Evolutionary conservation across 2,797 vertebrate genomes (phyloP), one percentile per base, ranked within the genome.

Genomic region (Poecilia gillii): DNA sequence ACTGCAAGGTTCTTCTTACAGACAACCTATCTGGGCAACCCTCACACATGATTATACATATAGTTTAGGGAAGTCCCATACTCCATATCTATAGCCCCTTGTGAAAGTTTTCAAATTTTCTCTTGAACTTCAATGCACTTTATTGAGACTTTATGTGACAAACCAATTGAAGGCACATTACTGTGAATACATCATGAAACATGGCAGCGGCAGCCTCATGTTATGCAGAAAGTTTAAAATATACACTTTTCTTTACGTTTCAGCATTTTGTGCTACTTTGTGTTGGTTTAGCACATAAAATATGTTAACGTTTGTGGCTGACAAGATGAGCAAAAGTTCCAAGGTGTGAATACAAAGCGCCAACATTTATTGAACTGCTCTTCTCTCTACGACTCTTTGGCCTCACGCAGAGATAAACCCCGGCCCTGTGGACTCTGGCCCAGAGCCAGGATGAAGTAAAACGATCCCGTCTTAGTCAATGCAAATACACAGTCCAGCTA

Each of bases 21-120:
- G 73, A 47, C 77, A 51, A 59, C 74, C 85, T 80, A 85, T 81
- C 90, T 71, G 75, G 86, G 85, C 83, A 87, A 91, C 90, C 72
- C 76, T 46, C 43, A 33, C 73, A 47, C 51, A 80, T 25, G 55
- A 20, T 59, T 31, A 45, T 43, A 71, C 41, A 78, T 45, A 86
- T 64, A 78, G 53, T 14, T n/a, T 4, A 70, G 41, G 39, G 23
- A 70, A 43, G 3, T 16, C 66, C 23, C 41, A n/a, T 12, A 68
- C 64, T 25, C 18, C 36, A 68, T 23, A 5, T 39, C 62, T 66
- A 11, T 18, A 39, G 62, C 8, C 6, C 8, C 6, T 64, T 20
- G 33, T 6, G 7, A 41, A 68, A 5, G 20, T 23, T 66, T 39
- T 68, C 3, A 68, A 4, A 12, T 20, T 36, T 66, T 36, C 11